Conservation (phyloP, 2,888 invertebrate genomes). For the Helicoverpa assulta region DNA sequence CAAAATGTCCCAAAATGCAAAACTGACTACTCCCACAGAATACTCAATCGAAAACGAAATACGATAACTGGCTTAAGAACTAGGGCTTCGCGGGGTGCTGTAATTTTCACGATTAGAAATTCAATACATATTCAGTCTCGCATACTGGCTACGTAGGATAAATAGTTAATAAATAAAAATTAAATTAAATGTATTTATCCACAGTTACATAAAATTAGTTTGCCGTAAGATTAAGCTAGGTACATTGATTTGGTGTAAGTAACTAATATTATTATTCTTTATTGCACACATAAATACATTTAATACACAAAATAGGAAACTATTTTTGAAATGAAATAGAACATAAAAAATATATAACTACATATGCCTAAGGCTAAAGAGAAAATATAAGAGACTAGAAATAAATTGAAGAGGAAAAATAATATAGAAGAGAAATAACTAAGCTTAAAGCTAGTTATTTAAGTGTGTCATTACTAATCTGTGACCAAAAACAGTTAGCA, state of each 20-base stretch:
- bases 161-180: no score
- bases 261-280: no score
- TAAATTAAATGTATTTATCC: no score
- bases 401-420: background rate
- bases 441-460: background rate
- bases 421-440: background rate
- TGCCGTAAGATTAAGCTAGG: no score
- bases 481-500: background rate
- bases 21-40: background rate
- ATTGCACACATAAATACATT: no score
- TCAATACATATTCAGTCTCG: background rate
- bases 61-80: conserved; percentile 1
- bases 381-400: background rate
- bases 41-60: background rate
- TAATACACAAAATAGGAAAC: no score
- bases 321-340: background rate
- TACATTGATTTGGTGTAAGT: no score
- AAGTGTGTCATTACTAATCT: background rate
- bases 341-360: no score
- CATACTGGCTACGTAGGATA: background rate
- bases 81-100: conserved; percentile 4
- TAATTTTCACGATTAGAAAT: background rate
- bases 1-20: background rate
- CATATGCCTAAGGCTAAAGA: no score
- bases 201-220: no score